Conservation (phyloP, 2,888 invertebrate genomes). For the Ptilodon capucinus region DNA sequence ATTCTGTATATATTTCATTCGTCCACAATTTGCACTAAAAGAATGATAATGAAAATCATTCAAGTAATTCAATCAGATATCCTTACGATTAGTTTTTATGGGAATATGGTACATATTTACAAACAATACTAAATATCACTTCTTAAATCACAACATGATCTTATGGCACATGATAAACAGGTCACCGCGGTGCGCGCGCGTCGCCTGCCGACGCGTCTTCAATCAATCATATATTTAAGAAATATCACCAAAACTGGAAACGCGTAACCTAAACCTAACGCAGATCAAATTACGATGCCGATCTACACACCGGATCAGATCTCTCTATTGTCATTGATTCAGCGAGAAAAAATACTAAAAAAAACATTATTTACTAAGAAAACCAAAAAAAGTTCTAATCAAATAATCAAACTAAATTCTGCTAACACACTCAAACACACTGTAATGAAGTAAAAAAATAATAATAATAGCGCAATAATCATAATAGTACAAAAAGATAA, state of each 20-base stretch:
- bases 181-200: slow-evolving; percentile 49
- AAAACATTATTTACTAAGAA: slow-evolving; percentile 77
- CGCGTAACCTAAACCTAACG: slow-evolving; percentile 61
- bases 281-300: slow-evolving; percentile 69
- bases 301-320: slow-evolving; percentile 75
- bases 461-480: slow-evolving; percentile 73
- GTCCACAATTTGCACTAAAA: slow-evolving; percentile 42
- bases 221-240: slow-evolving; percentile 62
- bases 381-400: slow-evolving; percentile 68
- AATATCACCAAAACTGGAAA: slow-evolving; percentile 72
- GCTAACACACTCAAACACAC: slow-evolving; percentile 82
- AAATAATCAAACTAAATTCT: slow-evolving; percentile 79
- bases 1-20: neutral
- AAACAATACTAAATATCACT: slow-evolving; percentile 81
- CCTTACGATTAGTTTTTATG: slow-evolving; percentile 71
- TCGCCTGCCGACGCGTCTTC: slow-evolving; percentile 66
- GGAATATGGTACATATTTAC: slow-evolving; percentile 82
- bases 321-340: slow-evolving; percentile 84
- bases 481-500: slow-evolving; percentile 50
- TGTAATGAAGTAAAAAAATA: slow-evolving; percentile 73
- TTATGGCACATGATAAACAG: slow-evolving; percentile 79
- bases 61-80: slow-evolving; percentile 54
- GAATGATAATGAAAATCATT: slow-evolving; percentile 47
- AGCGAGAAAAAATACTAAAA: slow-evolving; percentile 77
- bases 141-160: slow-evolving; percentile 81